Evolutionary conservation across 2,888 invertebrate genomes (phyloP), one percentile per base, ranked within the genome.

Genomic region (Sesia apiformis): DNA sequence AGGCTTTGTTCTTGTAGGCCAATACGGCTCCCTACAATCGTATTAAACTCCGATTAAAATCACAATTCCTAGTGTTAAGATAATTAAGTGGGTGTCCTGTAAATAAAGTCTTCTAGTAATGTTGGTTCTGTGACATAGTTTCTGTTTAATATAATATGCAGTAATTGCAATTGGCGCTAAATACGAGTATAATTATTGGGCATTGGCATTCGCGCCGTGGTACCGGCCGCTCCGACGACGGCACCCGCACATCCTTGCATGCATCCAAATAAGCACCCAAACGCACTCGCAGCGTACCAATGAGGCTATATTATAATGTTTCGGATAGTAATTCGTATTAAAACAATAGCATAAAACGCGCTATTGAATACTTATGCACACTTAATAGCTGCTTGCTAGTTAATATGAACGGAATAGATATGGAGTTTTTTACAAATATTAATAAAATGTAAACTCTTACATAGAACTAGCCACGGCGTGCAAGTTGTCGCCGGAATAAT

Each of bases 261-360:
- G 85, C 85, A 87, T 86, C 80, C 75, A 70, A 86, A 86, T 82
- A 76, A 80, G 79, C 71, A 61, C 59, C 66, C 63, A 68, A 50
- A 66, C 71, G 70, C 74, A 74, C 70, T 68, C 63, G 64, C 69
- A 63, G 84, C 82, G 65, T 86, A 86, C 84, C 72, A 83, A 86
- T 82, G 79, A 79, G 71, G 63, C 67, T 76, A 78, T 81, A 79
- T 76, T 81, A 67, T 68, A 68, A 71, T 70, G 70, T 70, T 69
- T 67, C 67, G 66, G 64, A 66, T 73, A 65, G 69, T 75, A 60
- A 73, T 73, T 69, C 69, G 69, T 65, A 65, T 62, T 62, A 67
- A 66, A 74, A 73, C 73, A 73, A 76, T 76, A 67, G 74, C 67
- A 65, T 55, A 61, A 56, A 55, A 67, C 60, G 60, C 58, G 56